Conservation (phyloP, 2,797 vertebrate genomes). For the Apodemus agrarius region DNA sequence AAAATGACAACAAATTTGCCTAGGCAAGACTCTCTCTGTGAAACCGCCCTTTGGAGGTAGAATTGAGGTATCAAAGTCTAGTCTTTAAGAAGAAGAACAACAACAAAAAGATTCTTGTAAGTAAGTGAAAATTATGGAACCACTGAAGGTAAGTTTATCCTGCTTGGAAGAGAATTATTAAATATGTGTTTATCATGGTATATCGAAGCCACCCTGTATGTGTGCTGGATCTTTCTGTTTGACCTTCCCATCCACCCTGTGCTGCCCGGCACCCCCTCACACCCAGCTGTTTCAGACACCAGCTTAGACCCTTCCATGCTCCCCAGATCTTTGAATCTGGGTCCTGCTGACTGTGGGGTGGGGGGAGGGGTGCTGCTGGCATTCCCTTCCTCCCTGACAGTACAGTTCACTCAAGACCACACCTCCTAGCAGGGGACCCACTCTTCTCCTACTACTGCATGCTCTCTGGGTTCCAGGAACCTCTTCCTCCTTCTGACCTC, state of each 20-base stretch:
- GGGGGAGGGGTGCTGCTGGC: too few species aligned
- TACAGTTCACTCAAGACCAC: not conserved
- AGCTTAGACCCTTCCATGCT: not conserved
- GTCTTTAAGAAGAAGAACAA: not conserved
- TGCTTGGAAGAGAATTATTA: not conserved
- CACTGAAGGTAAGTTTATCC: not conserved
- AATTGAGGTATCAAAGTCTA: not conserved
- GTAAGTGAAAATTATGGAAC: not conserved
- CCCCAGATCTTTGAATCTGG: not conserved
- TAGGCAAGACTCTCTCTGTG: not conserved
- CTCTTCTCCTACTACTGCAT: too few species aligned
- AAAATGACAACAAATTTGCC: not conserved
- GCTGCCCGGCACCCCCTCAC: rapidly evolving
- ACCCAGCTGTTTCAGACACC: not conserved
- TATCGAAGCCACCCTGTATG: not conserved
- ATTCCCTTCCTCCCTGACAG: not conserved
- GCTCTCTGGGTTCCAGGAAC: not conserved
- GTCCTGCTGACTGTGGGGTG: not conserved
- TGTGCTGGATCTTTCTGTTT: not conserved
- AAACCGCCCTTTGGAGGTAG: not conserved
- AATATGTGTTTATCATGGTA: not conserved
- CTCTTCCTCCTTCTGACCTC: not conserved
- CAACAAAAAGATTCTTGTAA: not conserved
- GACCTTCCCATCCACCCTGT: not conserved
- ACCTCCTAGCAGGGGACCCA: too few species aligned